Evolutionary conservation across 2,113 vertebrate genomes (phyloP).

Genomic region (Pseudopodoces humilis): DNA sequence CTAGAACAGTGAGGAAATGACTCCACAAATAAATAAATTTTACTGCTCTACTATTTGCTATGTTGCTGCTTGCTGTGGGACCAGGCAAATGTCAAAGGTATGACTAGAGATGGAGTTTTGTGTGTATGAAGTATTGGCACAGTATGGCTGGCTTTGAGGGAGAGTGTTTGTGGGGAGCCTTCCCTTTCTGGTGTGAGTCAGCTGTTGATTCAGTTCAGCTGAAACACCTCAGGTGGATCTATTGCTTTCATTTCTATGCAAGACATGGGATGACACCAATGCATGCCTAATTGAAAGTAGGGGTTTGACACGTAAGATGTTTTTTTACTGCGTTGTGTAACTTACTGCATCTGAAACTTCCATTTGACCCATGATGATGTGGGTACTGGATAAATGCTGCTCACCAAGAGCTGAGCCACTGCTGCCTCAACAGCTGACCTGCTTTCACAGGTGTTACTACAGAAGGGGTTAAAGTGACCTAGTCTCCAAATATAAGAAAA

Average conservation of each 20-base stretch:
- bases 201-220: neutral
- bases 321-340: neutral
- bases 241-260: neutral
- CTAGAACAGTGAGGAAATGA: neutral
- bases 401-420: neutral
- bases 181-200: neutral
- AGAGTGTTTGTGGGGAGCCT: neutral
- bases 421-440: neutral
- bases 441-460: neutral
- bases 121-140: neutral
- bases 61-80: neutral
- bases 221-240: neutral
- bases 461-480: neutral
- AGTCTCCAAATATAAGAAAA: neutral
- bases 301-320: neutral
- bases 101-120: neutral
- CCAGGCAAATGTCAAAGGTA: neutral
- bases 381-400: rapidly evolving
- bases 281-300: neutral
- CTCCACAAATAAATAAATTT: neutral
- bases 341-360: neutral
- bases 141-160: neutral
- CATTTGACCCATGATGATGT: neutral
- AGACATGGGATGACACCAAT: neutral
- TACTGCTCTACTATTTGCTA: neutral